Conservation (phyloP, 2,113 vertebrate species). For the Psittacula cyanocephala region DNA sequence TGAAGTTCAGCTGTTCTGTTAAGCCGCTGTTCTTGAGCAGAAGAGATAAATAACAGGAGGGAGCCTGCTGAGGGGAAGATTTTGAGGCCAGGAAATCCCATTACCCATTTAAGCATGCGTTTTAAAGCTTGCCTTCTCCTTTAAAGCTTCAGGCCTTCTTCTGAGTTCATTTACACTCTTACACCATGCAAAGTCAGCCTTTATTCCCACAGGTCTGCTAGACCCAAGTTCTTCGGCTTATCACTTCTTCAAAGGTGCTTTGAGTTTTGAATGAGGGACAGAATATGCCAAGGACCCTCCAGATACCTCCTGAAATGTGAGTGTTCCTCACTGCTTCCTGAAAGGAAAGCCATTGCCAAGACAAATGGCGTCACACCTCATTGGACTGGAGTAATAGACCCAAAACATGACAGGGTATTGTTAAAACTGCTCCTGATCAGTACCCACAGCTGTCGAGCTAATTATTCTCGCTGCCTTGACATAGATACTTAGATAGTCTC, state of each 20-base stretch:
- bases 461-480: constrained; percentile 40
- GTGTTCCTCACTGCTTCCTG: not conserved
- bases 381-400: constrained; percentile 34
- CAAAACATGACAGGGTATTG: constrained; percentile 18
- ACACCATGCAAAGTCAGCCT: not conserved
- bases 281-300: not conserved
- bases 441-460: constrained; percentile 17
- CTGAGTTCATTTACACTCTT: constrained; percentile 19
- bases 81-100: constrained; percentile 11
- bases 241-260: constrained; percentile 2
- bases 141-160: not conserved
- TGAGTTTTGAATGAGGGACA: constrained; percentile 20
- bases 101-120: not conserved
- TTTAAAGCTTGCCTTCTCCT: not conserved
- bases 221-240: not conserved
- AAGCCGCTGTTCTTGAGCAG: not conserved
- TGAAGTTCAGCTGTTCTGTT: not conserved
- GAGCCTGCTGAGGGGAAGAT: not conserved
- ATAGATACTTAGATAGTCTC: not conserved
- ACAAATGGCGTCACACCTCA: constrained; percentile 31
- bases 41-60: not conserved
- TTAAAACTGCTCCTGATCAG: constrained; percentile 24
- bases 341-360: constrained; percentile 5
- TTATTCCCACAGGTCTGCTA: constrained; percentile 7
- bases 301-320: constrained; percentile 1